Evolutionary conservation across 2,113 vertebrate genomes (phyloP), one percentile per base, ranked within the genome.

Genomic region (Sminthopsis crassicaudata): DNA sequence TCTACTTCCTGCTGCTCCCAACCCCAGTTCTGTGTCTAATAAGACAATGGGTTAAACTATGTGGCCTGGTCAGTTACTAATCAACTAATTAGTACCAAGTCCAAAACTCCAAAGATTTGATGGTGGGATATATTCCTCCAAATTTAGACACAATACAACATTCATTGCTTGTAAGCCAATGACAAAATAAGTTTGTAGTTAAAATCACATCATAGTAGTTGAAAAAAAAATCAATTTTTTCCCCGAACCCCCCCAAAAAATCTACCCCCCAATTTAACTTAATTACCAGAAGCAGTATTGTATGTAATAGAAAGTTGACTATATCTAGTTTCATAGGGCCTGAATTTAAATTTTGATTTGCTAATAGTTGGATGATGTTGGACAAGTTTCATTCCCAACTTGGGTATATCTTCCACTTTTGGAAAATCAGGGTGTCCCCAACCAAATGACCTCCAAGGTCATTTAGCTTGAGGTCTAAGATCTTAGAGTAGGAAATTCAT

Each of bases 171-270:
- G 67, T 19, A 19, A n/a, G 16, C 30, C 27, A 2, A 76, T 7
- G 14, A n/a, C n/a, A 76, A 76, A 36, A 26, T 55, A 54, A 54
- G 23, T n/a, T n/a, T 76, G 36, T n/a, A 22, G n/a, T 76, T n/a
- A 76, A 76, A 7, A 10, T 99, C 99, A 97, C 98, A 99, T 0
- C 99, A 99, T 94, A 99, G 99, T 0, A 99, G 99, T 0, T 99
- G 99, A 95, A 99, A 99, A 99, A n/a, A 99, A 99, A 53, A 97
- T 99, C 46, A 99, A 99, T 97, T 8, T 97, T 8, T 11, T 27
- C 27, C 98, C 99, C 92, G 10, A 9, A 51, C 99, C 99, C 99
- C 57, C 30, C 11, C 30, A 14, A 14, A 36, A 67, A 3, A 14
- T 3, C 12, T 30, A 3, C 57, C 10, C 10, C 57, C 27, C 27